Evolutionary conservation across 2,888 invertebrate genomes (phyloP).

Genomic region (Epinotia bilunana): DNA sequence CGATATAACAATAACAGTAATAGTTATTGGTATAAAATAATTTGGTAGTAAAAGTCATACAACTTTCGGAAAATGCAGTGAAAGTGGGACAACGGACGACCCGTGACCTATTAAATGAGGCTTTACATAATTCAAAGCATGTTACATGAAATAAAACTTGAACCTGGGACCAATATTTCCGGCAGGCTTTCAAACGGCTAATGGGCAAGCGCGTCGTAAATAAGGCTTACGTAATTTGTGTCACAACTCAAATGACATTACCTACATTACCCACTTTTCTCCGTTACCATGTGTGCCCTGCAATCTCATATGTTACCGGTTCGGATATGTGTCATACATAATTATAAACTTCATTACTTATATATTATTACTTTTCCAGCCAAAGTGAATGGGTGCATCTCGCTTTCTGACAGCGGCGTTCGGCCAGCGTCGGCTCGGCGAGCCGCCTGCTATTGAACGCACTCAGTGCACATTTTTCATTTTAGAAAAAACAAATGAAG

Average conservation of each 20-base stretch:
- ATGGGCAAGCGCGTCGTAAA: slow-evolving; percentile 19
- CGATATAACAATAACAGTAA: slow-evolving; percentile 29
- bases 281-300: slow-evolving; percentile 4
- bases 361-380: not conserved
- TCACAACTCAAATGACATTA: slow-evolving; percentile 16
- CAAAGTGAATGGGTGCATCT: slow-evolving; percentile 14
- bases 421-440: not conserved
- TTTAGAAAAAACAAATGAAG: slow-evolving; percentile 31
- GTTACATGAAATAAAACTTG: slow-evolving; percentile 38
- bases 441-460: slow-evolving; percentile 2
- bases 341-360: not conserved
- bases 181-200: slow-evolving; percentile 1
- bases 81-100: slow-evolving; percentile 67
- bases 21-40: slow-evolving; percentile 43
- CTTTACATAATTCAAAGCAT: slow-evolving; percentile 39
- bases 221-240: slow-evolving; percentile 30
- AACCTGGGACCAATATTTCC: slow-evolving; percentile 24
- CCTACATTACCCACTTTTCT: slow-evolving; percentile 14
- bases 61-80: slow-evolving; percentile 57
- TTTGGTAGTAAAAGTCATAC: slow-evolving; percentile 54
- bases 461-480: slow-evolving; percentile 2
- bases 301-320: not conserved
- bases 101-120: slow-evolving; percentile 45
- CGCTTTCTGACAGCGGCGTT: not conserved
- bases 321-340: not conserved